phyloP scores from a whole-genome alignment of 2,113 vertebrate genomes.

The Athene cunicularia region DNA sequence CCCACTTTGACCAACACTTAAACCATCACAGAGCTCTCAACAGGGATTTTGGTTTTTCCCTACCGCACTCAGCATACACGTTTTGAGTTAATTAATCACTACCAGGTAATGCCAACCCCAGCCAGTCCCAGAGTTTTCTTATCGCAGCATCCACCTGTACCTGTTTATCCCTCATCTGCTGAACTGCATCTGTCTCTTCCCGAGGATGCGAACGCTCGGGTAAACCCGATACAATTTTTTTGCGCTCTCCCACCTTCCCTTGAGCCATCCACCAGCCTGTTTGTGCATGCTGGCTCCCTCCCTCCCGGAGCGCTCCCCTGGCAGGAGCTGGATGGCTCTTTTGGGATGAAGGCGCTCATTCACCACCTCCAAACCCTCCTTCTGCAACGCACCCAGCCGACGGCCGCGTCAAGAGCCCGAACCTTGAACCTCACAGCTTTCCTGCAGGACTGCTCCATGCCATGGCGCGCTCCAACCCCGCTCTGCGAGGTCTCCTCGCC shows the following conservation, averaged over 20 bases:
- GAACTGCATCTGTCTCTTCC: background rate
- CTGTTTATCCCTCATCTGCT: slow-evolving; percentile 5
- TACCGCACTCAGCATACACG: background rate
- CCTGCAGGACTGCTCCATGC: background rate
- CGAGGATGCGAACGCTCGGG: background rate
- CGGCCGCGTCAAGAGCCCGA: background rate
- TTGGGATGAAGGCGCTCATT: slow-evolving; percentile 2
- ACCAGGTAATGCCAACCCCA: background rate
- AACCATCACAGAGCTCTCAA: background rate
- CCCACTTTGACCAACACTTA: background rate
- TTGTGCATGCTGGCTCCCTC: background rate
- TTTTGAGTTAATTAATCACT: slow-evolving; percentile 5
- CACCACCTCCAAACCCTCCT: background rate
- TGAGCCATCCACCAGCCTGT: background rate
- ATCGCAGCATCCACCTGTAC: background rate
- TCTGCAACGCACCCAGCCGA: background rate
- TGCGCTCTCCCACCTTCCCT: background rate
- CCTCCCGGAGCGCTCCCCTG: background rate
- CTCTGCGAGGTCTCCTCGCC: background rate
- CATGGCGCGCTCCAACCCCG: background rate
- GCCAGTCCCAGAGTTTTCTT: slow-evolving; percentile 14
- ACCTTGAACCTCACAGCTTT: background rate
- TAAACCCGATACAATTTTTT: background rate
- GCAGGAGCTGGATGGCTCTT: background rate
- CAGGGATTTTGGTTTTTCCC: rapidly evolving